Evolutionary conservation across 1,140 invertebrate genomes (phyloP).

Genomic region (Limonius californicus): DNA sequence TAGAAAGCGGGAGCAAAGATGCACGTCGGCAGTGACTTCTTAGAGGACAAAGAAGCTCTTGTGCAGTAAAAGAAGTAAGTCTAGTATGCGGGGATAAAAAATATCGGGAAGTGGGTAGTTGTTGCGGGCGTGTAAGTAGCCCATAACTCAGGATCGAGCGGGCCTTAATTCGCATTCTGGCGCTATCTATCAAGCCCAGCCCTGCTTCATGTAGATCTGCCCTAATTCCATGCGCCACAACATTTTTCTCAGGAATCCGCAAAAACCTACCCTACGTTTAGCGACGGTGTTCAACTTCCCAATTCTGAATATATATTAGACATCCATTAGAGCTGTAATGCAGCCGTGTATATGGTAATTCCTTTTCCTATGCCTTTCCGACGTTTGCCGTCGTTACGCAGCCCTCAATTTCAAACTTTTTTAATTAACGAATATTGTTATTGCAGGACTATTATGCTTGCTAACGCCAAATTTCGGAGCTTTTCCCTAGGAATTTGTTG

Average conservation of each 20-base stretch:
- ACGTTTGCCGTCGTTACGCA: no score
- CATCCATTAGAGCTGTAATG: no score
- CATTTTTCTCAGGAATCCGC: background rate
- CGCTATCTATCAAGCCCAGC: slow-evolving; percentile 29
- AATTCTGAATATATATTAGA: background rate
- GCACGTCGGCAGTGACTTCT: background rate
- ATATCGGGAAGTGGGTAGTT: slow-evolving; percentile 20
- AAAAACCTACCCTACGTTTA: background rate
- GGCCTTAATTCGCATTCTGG: slow-evolving; percentile 23
- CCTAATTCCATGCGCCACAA: slow-evolving; percentile 20
- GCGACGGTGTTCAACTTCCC: background rate
- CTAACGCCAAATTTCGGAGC: no score
- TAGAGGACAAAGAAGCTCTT: background rate
- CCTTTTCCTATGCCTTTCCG: no score
- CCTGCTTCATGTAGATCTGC: slow-evolving; percentile 24
- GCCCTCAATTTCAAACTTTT: no score
- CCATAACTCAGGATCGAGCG: slow-evolving; percentile 27
- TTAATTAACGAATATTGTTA: no score
- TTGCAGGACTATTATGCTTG: no score
- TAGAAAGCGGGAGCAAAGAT: background rate
- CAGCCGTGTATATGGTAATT: no score
- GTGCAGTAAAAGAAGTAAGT: background rate
- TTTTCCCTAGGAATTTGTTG: no score
- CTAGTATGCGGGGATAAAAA: background rate
- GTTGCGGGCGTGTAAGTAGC: slow-evolving; percentile 23